Conservation (phyloP, 2,888 invertebrate species). For the Tridacna crocea region DNA sequence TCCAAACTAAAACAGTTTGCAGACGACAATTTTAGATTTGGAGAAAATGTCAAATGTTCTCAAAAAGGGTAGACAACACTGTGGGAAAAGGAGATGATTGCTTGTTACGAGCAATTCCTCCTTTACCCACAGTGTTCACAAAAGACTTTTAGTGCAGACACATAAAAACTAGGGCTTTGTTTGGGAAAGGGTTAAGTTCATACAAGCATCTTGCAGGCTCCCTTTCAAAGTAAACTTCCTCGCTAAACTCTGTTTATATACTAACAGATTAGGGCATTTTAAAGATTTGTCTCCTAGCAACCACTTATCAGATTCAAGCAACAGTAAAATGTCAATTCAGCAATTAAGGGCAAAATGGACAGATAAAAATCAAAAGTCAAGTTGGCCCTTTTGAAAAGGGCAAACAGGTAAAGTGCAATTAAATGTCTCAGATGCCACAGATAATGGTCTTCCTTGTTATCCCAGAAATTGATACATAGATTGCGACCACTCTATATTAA, state of each 20-base stretch:
- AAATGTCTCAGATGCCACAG: slow-evolving; percentile 8
- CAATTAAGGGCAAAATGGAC: slow-evolving; percentile 9
- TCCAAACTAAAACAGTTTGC: no score
- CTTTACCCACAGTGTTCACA: not conserved
- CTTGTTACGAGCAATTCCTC: not conserved
- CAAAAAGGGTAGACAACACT: not conserved
- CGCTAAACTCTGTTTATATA: no score
- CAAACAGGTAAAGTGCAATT: slow-evolving; percentile 13
- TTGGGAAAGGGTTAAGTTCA: not conserved
- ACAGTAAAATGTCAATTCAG: slow-evolving; percentile 20
- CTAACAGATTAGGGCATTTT: slow-evolving; percentile 2
- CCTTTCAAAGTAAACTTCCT: no score
- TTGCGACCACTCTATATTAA: no score
- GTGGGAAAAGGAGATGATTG: not conserved
- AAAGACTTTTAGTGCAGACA: not conserved
- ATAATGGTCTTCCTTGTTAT: not conserved
- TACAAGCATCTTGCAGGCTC: no score
- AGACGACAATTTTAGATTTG: no score
- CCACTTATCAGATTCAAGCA: slow-evolving; percentile 8
- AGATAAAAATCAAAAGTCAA: slow-evolving; percentile 26
- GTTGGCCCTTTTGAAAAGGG: not conserved
- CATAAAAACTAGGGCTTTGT: not conserved
- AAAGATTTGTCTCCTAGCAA: slow-evolving; percentile 15
- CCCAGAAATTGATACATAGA: not conserved
- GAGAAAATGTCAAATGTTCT: no score